Evolutionary conservation across 2,888 invertebrate species (phyloP).

Genomic region (Bellardia bayeri): DNA sequence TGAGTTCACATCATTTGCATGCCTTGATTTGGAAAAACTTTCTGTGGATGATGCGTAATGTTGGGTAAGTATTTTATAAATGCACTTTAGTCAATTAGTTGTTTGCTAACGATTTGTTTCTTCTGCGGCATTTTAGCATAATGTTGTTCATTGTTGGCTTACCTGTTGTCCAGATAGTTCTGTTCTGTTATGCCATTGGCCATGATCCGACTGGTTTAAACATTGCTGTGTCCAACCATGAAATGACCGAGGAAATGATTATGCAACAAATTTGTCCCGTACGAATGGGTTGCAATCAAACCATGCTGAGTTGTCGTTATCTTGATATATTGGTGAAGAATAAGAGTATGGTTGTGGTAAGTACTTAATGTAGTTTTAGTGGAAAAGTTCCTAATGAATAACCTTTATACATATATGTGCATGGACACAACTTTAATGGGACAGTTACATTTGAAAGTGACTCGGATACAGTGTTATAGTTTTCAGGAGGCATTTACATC

Average conservation of each 20-base stretch:
- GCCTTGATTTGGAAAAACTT: slow-evolving; percentile 95
- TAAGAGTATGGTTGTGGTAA: slow-evolving; percentile 88
- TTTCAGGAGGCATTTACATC: too few species aligned
- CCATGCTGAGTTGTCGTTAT: slow-evolving; percentile 91
- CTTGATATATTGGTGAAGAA: slow-evolving; percentile 88
- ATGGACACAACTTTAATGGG: too few species aligned
- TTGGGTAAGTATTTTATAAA: slow-evolving; percentile 86
- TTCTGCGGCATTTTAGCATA: slow-evolving; percentile 85
- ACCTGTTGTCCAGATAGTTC: slow-evolving; percentile 92
- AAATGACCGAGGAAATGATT: slow-evolving; percentile 86
- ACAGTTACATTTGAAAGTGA: too few species aligned
- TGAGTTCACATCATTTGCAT: slow-evolving; percentile 90
- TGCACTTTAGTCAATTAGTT: background rate
- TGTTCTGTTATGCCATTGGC: slow-evolving; percentile 96
- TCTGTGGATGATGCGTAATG: slow-evolving; percentile 93
- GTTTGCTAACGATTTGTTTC: background rate
- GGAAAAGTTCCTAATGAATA: background rate
- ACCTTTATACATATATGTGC: background rate
- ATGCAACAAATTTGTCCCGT: slow-evolving; percentile 85
- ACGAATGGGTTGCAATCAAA: slow-evolving; percentile 86
- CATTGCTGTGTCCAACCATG: slow-evolving; percentile 92
- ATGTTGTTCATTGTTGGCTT: slow-evolving; percentile 94
- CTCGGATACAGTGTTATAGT: too few species aligned
- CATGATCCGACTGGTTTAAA: slow-evolving; percentile 91
- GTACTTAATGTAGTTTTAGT: slow-evolving; percentile 77